Conservation (phyloP, 2,888 invertebrate genomes). For the Andrena chrysosceles region DNA sequence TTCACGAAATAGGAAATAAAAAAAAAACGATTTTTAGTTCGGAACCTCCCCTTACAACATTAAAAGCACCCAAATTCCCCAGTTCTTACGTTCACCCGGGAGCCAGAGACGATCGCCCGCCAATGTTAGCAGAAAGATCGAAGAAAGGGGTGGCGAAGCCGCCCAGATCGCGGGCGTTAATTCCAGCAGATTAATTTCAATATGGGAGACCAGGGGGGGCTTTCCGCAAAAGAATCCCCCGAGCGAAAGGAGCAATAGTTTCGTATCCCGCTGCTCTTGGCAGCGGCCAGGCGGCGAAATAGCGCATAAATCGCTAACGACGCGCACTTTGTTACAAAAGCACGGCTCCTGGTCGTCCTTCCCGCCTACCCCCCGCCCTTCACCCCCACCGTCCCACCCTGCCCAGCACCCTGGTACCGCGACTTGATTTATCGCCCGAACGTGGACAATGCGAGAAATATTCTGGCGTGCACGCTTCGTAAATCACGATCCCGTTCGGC, state of each 20-base stretch:
- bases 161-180: slow-evolving; percentile 22
- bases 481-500: slow-evolving; percentile 79
- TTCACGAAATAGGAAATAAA: too few species aligned
- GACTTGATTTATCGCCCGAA: slow-evolving; percentile 80
- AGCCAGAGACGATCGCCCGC: neutral
- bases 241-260: slow-evolving; percentile 55
- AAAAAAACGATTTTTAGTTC: too few species aligned
- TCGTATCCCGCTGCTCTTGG: slow-evolving; percentile 55
- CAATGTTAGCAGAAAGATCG: slow-evolving; percentile 24
- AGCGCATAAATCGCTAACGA: slow-evolving; percentile 81
- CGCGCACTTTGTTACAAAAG: slow-evolving; percentile 77
- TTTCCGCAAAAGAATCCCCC: slow-evolving; percentile 29
- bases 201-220: neutral
- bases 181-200: slow-evolving; percentile 35
- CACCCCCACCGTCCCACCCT: slow-evolving; percentile 26
- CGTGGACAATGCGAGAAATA: slow-evolving; percentile 83
- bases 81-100: neutral
- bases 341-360: slow-evolving; percentile 44
- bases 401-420: slow-evolving; percentile 50
- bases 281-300: slow-evolving; percentile 68
- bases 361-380: slow-evolving; percentile 40
- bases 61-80: too few species aligned
- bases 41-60: too few species aligned
- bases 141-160: neutral
- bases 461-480: slow-evolving; percentile 79